Base-by-base conservation (phyloP, 1,140 invertebrate genomes). In the Palaemon carinicauda region DNA sequence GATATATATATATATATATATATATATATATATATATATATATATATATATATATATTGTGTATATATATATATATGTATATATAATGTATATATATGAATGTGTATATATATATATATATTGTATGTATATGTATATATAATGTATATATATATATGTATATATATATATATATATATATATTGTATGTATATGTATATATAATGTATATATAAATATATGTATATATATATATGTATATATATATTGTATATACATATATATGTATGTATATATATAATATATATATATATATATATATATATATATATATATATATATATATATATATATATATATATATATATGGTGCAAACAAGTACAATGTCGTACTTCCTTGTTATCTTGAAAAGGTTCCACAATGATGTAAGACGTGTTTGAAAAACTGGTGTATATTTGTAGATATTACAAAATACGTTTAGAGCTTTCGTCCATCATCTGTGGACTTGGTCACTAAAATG, bases 111-210 rank as follows among this genome's bases (percentile, higher is more conserved):
- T n/a, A n/a, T 75, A 75, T 75, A 75, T 50, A 50, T 50, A 75
- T 75, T n/a, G 29, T 31, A 74, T 74, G 33, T 41, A 74, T 74
- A 74, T 74, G 33, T 74, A n/a, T 21, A n/a, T 15, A 21, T 27
- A 21, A 33, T 74, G 9, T 53, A 52, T 77, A 52, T 77, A 77
- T 77, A 53, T 77, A 41, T 50, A 74, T 74, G 33, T 74, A 74
- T 74, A 74, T 74, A 41, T 74, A 41, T 74, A 74, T 74, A 74
- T 41, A 74, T 74, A 74, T 74, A 74, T 50, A 74, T 74, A 74
- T 74, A 74, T n/a, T n/a, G n/a, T n/a, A n/a, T n/a, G n/a, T 74
- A 74, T 74, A 74, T 74, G 31, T 74, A 74, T 77, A 51, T 74
- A 74, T 74, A 31, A 74, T 31, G 31, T 74, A 74, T 31, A 74